Percentiles rank a stretch among this genome's conserved stretches.
phyloP scores from a whole-genome alignment of 1,140 invertebrate species.

The Micrasema minimum region DNA sequence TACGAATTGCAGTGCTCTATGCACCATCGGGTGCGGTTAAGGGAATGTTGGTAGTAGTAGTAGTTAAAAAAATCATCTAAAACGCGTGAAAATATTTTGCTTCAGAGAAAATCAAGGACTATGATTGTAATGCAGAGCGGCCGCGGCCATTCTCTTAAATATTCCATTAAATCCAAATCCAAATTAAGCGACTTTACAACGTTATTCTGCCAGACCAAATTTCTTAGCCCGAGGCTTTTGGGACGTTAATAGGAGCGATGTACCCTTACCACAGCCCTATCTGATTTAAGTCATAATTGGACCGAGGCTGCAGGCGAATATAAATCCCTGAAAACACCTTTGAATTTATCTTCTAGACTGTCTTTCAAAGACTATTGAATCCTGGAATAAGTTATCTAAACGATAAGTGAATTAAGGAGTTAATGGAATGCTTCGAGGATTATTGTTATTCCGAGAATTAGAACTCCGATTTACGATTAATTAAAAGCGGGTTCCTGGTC shows the following conservation, averaged over 20 bases:
- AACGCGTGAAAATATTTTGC: background rate
- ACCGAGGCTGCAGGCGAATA: conserved; percentile 19
- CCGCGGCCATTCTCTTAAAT: background rate
- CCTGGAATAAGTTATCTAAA: conserved; percentile 10
- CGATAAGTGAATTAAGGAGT: too few species aligned
- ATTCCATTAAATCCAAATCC: conserved; percentile 11
- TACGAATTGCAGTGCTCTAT: too few species aligned
- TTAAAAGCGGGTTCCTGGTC: background rate
- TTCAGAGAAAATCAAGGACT: background rate
- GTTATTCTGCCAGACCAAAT: too few species aligned
- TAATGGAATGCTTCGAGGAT: background rate
- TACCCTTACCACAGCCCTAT: background rate
- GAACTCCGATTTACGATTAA: background rate
- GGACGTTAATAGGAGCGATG: conserved; percentile 18
- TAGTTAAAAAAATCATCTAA: background rate
- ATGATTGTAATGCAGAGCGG: background rate
- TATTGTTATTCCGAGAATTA: conserved; percentile 6
- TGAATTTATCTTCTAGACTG: background rate
- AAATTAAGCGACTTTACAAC: background rate
- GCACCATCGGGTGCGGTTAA: too few species aligned
- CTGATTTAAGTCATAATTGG: conserved; percentile 15
- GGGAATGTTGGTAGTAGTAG: background rate
- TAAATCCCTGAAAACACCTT: conserved; percentile 9
- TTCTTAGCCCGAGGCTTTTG: conserved; percentile 27
- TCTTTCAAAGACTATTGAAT: conserved; percentile 28